Evolutionary conservation across 1,140 invertebrate species (phyloP).

Genomic region (Drosophila setifemur): DNA sequence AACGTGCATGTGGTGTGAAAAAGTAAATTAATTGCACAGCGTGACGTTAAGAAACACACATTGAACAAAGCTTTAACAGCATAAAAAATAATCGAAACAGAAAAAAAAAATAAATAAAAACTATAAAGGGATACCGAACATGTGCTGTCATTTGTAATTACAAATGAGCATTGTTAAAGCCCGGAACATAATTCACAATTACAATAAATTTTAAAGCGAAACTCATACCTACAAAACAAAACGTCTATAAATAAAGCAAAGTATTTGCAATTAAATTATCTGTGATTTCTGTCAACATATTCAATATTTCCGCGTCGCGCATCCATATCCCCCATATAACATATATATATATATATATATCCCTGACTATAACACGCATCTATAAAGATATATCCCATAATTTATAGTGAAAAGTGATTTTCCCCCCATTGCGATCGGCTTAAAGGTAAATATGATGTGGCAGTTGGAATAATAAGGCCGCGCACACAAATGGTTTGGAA

Average conservation of each 20-base stretch:
- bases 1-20: slow-evolving; percentile 64
- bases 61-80: neutral
- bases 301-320: slow-evolving; percentile 39
- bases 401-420: slow-evolving; percentile 34
- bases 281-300: slow-evolving; percentile 77
- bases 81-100: slow-evolving; percentile 10
- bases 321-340: neutral
- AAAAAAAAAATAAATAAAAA: neutral
- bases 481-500: slow-evolving; percentile 66
- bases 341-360: slow-evolving; percentile 6
- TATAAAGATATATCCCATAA: too few relatives aligned
- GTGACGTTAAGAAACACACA: slow-evolving; percentile 41
- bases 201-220: slow-evolving; percentile 43
- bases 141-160: slow-evolving; percentile 71
- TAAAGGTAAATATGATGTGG: slow-evolving; percentile 62
- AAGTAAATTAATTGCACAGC: slow-evolving; percentile 70
- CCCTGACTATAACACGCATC: slow-evolving; percentile 7
- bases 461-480: slow-evolving; percentile 23
- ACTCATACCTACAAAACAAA: slow-evolving; percentile 29
- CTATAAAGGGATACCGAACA: slow-evolving; percentile 6
- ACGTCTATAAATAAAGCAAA: slow-evolving; percentile 41
- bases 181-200: slow-evolving; percentile 33
- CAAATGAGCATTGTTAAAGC: slow-evolving; percentile 51
- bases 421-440: slow-evolving; percentile 32
- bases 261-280: slow-evolving; percentile 73